Conservation (phyloP, 2,113 vertebrate genomes). For the Pampusana beccarii region DNA sequence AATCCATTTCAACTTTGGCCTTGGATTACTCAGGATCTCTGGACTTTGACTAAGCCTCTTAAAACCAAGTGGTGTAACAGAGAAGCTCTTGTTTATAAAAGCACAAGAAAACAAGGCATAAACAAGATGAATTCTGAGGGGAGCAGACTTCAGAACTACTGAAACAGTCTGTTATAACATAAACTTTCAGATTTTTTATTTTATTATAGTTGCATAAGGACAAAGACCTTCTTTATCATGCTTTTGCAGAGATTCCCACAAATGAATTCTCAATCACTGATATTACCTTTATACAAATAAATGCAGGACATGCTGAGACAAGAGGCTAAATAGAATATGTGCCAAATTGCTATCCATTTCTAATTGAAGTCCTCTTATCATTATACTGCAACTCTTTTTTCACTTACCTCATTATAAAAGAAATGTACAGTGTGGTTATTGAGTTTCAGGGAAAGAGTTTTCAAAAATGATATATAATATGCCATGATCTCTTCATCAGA, state of each 20-base stretch:
- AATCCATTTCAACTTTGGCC: neutral
- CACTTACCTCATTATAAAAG: constrained; percentile 98
- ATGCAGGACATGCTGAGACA: neutral
- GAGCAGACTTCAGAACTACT: neutral
- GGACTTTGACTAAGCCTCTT: neutral
- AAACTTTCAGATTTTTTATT: neutral
- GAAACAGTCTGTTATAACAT: neutral
- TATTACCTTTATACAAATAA: neutral
- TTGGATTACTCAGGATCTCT: neutral
- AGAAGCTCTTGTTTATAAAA: neutral
- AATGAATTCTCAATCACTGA: neutral
- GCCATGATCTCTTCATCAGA: constrained; percentile 99
- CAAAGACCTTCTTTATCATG: neutral
- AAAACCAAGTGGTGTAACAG: neutral
- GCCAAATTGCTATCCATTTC: neutral
- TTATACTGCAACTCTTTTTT: neutral
- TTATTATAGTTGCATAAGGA: neutral
- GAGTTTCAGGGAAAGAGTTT: constrained; percentile 96
- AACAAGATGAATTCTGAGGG: neutral
- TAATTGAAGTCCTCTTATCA: neutral
- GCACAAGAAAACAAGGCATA: neutral
- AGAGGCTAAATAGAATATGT: neutral
- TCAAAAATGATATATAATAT: constrained; percentile 98
- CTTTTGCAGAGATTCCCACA: neutral
- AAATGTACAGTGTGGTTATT: constrained; percentile 99